Evolutionary conservation across 2,888 invertebrate species (phyloP).

Genomic region (Aricia artaxerxes): DNA sequence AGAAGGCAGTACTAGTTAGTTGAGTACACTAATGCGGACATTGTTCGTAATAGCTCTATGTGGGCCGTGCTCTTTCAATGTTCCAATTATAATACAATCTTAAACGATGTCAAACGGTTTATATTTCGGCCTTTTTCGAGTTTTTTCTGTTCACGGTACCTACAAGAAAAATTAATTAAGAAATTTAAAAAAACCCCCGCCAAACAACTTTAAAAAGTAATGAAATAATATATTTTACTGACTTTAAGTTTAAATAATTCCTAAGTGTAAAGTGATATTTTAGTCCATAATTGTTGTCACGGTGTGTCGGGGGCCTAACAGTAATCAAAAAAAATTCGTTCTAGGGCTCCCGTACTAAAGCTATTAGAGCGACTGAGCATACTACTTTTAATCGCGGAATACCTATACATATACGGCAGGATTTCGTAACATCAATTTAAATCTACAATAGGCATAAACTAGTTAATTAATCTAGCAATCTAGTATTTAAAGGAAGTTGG

Average conservation of each 20-base stretch:
- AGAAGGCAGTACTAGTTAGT: constrained; percentile 16
- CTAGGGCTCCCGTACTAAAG: too few relatives aligned
- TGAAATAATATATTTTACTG: too few relatives aligned
- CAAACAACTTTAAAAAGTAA: too few relatives aligned
- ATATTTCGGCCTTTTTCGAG: neutral
- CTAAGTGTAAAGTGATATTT: too few relatives aligned
- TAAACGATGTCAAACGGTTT: neutral
- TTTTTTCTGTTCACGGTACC: neutral
- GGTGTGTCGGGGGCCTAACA: too few relatives aligned
- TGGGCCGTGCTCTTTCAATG: constrained; percentile 12
- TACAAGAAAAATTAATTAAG: neutral
- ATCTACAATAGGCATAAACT: neutral
- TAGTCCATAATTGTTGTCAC: too few relatives aligned
- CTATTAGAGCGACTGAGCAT: too few relatives aligned
- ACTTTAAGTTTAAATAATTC: too few relatives aligned
- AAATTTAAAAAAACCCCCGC: too few relatives aligned
- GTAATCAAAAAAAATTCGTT: too few relatives aligned
- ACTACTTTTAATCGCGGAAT: too few relatives aligned
- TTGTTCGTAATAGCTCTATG: constrained; percentile 20
- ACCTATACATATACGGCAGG: too few relatives aligned
- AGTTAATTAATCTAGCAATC: neutral
- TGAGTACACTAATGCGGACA: constrained; percentile 18
- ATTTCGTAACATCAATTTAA: neutral
- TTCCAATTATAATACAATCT: neutral
- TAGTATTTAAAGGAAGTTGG: neutral